phyloP scores from a whole-genome alignment of 2,888 invertebrate genomes.

The Drosophila eohydei region DNA sequence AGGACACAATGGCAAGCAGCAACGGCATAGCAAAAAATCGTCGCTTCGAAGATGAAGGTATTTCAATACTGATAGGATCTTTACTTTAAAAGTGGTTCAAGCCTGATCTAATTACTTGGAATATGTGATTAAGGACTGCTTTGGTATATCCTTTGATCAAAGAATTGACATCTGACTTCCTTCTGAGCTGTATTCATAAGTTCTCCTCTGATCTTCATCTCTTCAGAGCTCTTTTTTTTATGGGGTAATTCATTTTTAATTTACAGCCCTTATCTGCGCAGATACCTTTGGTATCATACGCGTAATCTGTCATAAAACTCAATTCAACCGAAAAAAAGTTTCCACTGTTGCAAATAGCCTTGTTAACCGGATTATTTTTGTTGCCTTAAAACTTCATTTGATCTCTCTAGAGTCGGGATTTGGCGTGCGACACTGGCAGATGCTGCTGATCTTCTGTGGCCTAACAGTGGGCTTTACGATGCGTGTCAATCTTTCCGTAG shows the following conservation, averaged over 20 bases:
- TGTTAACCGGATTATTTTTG: no score
- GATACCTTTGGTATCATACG: constrained; percentile 12
- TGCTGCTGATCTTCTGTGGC: constrained; percentile 87
- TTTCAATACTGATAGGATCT: constrained; percentile 8
- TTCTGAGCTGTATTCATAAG: neutral
- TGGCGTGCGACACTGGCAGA: constrained; percentile 88
- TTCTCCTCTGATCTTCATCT: constrained; percentile 21
- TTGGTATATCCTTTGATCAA: neutral
- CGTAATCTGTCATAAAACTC: constrained; percentile 1
- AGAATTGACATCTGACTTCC: neutral
- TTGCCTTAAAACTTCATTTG: neutral
- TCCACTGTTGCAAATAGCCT: constrained; percentile 7
- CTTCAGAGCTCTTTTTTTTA: neutral
- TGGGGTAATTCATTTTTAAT: constrained; percentile 19
- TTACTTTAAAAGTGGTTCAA: no score
- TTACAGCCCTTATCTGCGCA: constrained; percentile 24
- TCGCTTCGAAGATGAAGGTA: constrained; percentile 80
- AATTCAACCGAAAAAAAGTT: constrained; percentile 9
- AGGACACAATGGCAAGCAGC: constrained; percentile 27
- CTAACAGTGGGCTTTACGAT: constrained; percentile 88
- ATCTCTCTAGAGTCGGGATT: constrained; percentile 63
- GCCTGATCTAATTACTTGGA: no score
- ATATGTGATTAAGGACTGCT: neutral
- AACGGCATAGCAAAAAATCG: constrained; percentile 79
- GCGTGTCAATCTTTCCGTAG: constrained; percentile 89